A percentile compares a stretch with the other conserved stretches of the same genome.
Conservation (phyloP, 2,888 invertebrate genomes). For the Eueremaeus valkanovi region DNA sequence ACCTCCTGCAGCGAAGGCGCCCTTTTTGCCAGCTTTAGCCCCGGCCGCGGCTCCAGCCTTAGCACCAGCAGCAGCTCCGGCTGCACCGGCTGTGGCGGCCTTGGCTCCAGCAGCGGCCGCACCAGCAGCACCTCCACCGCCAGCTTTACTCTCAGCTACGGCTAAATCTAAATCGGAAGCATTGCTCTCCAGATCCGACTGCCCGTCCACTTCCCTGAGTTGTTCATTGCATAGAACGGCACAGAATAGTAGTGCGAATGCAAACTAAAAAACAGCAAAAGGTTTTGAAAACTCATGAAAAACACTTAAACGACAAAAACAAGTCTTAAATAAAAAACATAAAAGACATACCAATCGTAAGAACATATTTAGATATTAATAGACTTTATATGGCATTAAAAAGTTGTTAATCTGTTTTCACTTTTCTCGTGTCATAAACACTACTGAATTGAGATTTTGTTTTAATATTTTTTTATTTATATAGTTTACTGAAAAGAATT, state of each 20-base stretch:
- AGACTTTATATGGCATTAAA: no score
- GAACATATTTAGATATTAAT: no score
- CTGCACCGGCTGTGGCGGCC: constrained; percentile 21
- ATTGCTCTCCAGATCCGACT: neutral
- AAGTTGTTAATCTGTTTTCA: neutral
- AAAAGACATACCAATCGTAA: neutral
- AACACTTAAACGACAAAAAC: no score
- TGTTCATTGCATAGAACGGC: neutral
- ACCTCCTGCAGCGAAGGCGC: neutral
- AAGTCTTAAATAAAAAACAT: neutral
- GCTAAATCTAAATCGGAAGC: constrained; percentile 10
- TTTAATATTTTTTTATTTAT: no score
- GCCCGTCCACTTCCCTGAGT: neutral
- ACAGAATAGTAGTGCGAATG: neutral
- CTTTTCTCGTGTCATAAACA: no score
- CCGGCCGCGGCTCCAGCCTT: neutral
- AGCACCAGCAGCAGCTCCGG: constrained; percentile 1
- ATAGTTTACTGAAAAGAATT: no score
- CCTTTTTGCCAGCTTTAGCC: constrained; percentile 10
- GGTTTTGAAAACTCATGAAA: no score
- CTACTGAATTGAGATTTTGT: no score
- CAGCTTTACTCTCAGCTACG: neutral
- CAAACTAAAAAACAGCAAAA: neutral
- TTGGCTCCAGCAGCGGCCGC: constrained; percentile 11
- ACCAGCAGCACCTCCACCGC: neutral